Conservation (phyloP, 1,140 invertebrate species). For the Geopemphigus sp. region DNA sequence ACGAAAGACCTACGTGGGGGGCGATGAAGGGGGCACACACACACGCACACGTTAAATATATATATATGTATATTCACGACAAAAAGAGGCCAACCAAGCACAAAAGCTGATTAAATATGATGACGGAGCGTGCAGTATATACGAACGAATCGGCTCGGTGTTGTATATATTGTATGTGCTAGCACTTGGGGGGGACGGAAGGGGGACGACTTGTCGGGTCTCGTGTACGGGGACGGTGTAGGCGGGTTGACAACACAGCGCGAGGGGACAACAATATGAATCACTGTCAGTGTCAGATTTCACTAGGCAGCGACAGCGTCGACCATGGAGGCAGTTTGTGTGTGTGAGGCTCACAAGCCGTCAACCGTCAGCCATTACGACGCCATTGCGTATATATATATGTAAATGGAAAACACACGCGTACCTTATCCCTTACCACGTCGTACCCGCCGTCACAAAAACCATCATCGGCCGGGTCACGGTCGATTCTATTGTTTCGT, state of each 20-base stretch:
- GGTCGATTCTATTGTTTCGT: too few relatives aligned
- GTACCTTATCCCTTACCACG: neutral
- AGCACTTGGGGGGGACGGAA: neutral
- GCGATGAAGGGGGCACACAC: neutral
- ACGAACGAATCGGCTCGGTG: neutral
- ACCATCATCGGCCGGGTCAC: too few relatives aligned
- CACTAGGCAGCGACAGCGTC: neutral
- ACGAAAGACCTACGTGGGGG: neutral
- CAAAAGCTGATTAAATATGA: constrained; percentile 33
- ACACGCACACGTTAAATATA: neutral
- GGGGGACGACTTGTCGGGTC: neutral
- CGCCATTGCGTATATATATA: neutral
- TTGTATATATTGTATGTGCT: too few relatives aligned
- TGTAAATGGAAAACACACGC: neutral
- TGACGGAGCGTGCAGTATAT: constrained; percentile 3
- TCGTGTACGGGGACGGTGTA: neutral
- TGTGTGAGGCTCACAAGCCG: constrained; percentile 5
- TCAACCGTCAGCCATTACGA: constrained; percentile 32
- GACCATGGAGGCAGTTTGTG: neutral
- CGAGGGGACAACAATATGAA: constrained; percentile 21
- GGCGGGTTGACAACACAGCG: neutral
- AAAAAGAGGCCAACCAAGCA: constrained; percentile 34
- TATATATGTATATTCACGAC: too few relatives aligned
- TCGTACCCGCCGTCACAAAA: too few relatives aligned
- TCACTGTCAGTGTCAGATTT: constrained; percentile 41